Conservation (phyloP, 2,888 invertebrate species). For the Acheta domesticus region DNA sequence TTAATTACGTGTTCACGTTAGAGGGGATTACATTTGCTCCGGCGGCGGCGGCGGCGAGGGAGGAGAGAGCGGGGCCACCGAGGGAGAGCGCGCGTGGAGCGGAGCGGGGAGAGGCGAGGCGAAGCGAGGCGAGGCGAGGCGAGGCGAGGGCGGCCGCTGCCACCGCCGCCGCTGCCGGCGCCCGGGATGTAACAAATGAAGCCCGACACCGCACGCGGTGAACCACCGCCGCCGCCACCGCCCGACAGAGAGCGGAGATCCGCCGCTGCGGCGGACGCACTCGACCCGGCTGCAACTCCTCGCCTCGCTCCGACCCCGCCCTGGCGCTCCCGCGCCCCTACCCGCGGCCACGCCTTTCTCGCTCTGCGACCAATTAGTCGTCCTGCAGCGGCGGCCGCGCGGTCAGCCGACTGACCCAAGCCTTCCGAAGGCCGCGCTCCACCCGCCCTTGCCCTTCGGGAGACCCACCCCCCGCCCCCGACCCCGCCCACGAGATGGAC, state of each 20-base stretch:
- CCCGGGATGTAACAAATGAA: conserved; percentile 33
- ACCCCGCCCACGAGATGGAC: too few relatives aligned
- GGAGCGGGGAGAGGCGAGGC: not conserved
- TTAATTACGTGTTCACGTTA: conserved; percentile 35
- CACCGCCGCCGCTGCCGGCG: not conserved
- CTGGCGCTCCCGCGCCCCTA: not conserved
- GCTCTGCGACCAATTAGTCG: not conserved
- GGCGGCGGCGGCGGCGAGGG: not conserved
- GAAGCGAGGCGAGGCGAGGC: too few relatives aligned
- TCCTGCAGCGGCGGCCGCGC: not conserved
- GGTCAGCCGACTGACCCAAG: not conserved
- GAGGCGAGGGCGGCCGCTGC: not conserved
- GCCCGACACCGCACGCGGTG: conserved; percentile 33
- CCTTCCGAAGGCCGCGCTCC: not conserved
- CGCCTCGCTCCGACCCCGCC: not conserved
- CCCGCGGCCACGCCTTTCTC: not conserved
- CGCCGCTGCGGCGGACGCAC: not conserved
- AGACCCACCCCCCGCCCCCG: too few relatives aligned
- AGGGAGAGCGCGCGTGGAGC: not conserved
- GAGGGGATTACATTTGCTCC: conserved; percentile 35
- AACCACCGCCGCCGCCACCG: conserved; percentile 28
- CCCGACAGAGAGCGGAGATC: not conserved
- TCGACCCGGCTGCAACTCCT: not conserved
- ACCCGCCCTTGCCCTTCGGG: too few relatives aligned
- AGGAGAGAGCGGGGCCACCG: not conserved